These are phyloP conservation scores for Platysternon megacephalum DNA, from an alignment of 2,113 vertebrate genomes.

Conservation along the genomic window DNA sequence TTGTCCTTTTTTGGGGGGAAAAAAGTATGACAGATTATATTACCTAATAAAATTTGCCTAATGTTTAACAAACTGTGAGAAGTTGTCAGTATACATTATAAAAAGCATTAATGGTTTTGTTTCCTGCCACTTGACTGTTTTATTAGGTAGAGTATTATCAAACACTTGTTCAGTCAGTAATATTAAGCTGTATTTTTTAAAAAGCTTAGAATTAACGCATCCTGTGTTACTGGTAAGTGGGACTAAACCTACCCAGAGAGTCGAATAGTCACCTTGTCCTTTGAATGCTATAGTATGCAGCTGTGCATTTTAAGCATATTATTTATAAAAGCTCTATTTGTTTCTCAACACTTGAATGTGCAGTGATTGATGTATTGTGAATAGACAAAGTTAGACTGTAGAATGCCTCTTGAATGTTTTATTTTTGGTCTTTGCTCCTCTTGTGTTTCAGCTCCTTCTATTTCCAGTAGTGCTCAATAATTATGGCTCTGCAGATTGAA, in stretches of 20 bases:
- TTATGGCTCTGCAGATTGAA: constrained; percentile 57
- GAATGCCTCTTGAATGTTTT: constrained; percentile 56
- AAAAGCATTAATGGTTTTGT: neutral
- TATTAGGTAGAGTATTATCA: neutral
- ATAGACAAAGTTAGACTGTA: constrained; percentile 36
- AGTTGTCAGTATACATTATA: neutral
- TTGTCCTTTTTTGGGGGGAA: neutral
- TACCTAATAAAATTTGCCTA: neutral
- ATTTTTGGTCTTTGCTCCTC: constrained; percentile 48
- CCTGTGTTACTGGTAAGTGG: neutral
- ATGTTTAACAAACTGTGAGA: neutral
- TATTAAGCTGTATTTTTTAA: neutral
- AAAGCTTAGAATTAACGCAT: neutral
- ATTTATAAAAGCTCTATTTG: constrained; percentile 19
- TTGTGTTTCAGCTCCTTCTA: constrained; percentile 47
- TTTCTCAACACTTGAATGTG: constrained; percentile 42
- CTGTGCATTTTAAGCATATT: neutral
- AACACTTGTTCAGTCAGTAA: neutral
- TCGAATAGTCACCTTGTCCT: neutral
- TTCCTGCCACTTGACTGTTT: neutral
- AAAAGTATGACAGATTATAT: neutral
- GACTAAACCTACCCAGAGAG: neutral
- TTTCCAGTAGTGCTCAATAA: constrained; percentile 49
- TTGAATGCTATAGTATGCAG: neutral
- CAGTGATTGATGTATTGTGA: constrained; percentile 28